Percentiles rank a stretch among this genome's conserved stretches.
These are phyloP conservation scores for Solen grandis DNA, from an alignment of 1,140 invertebrate species.

Conservation along the genomic window DNA sequence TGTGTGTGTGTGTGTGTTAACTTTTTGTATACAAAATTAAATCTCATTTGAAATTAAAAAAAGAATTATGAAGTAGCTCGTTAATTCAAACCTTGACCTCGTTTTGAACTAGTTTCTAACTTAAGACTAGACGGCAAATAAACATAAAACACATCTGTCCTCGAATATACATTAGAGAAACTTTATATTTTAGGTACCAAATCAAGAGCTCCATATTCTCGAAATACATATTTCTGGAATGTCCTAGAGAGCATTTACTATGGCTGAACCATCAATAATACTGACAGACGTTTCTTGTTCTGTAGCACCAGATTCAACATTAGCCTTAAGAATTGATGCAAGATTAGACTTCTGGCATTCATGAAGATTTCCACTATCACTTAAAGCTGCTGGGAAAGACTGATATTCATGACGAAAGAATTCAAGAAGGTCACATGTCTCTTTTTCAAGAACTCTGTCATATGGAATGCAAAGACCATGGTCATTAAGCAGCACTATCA, in stretches of 20 bases:
- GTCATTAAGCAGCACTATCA: no score
- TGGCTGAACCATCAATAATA: constrained; percentile 55
- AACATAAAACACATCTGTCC: constrained; percentile 55
- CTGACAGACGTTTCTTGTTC: constrained; percentile 28
- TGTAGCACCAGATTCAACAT: constrained; percentile 12
- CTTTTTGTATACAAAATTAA: no score
- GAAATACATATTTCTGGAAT: no score
- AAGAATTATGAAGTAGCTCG: no score
- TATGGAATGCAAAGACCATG: no score
- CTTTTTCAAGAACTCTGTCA: no score
- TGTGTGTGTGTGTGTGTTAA: no score
- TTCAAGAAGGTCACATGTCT: constrained; percentile 59
- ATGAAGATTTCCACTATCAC: constrained; percentile 59
- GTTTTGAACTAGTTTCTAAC: constrained; percentile 49
- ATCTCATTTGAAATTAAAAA: no score
- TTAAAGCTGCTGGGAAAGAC: constrained; percentile 52
- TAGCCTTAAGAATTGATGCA: constrained; percentile 31
- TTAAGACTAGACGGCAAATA: constrained; percentile 58
- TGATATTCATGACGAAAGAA: constrained; percentile 62
- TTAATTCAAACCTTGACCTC: constrained; percentile 53
- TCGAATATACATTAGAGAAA: constrained; percentile 14
- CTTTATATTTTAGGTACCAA: constrained; percentile 50
- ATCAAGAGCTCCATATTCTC: constrained; percentile 50
- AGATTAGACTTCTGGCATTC: constrained; percentile 57
- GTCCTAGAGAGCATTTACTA: constrained; percentile 54